Base-by-base conservation (phyloP, 2,113 vertebrate species). In the Rhinolophus sinicus region DNA sequence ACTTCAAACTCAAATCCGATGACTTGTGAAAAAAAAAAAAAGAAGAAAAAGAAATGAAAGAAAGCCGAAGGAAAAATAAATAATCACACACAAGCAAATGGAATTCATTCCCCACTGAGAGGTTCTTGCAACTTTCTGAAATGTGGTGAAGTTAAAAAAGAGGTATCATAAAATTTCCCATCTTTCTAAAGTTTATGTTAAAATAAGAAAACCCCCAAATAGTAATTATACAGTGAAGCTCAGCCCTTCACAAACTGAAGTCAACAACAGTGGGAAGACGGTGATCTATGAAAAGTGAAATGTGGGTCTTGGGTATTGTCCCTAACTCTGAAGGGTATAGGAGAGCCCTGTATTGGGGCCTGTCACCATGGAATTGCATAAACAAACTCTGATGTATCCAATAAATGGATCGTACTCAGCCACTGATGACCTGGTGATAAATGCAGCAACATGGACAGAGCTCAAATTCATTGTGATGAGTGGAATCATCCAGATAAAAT, bases 1-100 rank as follows among this genome's bases (percentile, higher is more conserved):
- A 54, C 38, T 78, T 98, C 60, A 94, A 95, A 94, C 62, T 60
- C 92, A 97, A 97, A 95, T 88, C 11, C 15, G 95, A 24, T 44
- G 60, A 40, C 91, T 92, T 84, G 58, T 69, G 35, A 84, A 2
- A 47, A 89, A 90, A 93, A n/a, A 58, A 15, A 26, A 24, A 13
- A n/a, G 26, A 58, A 60, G 24, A 26, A 26, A 26, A 60, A 13
- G 12, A 13, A 50, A 50, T 12, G 47, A 50, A 50, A 13, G 47
- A 50, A 18, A 54, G 12, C 52, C 52, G 1, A 50, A 64, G 2
- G 22, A 62, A 44, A 62, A 47, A 64, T 22, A 89, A 40, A 77
- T 26, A 83, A 65, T 60, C 88, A 40, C 28, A 1, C 0, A 11
- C 44, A 85, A 97, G 9, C 5, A 28, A 95, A 97, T 82, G 33